Conservation (phyloP, 2,797 vertebrate genomes). For the Xenops minutus region DNA sequence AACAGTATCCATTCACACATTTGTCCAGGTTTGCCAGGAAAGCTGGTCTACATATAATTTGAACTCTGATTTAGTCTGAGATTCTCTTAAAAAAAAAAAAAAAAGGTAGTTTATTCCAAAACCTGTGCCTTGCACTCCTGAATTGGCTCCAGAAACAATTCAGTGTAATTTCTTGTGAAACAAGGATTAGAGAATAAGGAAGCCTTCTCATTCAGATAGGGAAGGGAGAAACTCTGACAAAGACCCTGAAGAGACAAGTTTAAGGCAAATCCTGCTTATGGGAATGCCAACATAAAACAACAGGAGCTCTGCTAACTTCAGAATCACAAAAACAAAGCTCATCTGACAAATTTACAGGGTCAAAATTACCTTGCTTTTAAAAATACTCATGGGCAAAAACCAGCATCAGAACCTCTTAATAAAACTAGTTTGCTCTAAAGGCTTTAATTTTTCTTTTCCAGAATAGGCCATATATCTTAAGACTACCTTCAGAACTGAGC, state of each 20-base stretch:
- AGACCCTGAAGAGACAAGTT: background rate
- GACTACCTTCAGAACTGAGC: background rate
- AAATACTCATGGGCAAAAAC: background rate
- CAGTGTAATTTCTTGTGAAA: background rate
- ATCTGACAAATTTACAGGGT: background rate
- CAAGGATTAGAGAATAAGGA: background rate
- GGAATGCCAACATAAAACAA: background rate
- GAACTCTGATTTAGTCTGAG: background rate
- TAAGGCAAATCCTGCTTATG: background rate
- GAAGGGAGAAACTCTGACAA: background rate
- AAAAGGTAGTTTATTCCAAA: background rate
- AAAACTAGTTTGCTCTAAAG: background rate
- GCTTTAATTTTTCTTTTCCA: background rate
- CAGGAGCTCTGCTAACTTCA: background rate
- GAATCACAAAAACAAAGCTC: background rate
- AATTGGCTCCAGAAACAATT: background rate
- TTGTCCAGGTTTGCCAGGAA: background rate
- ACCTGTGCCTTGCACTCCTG: background rate
- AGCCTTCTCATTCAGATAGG: background rate
- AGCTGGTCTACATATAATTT: background rate
- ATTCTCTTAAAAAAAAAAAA: background rate
- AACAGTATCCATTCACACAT: background rate
- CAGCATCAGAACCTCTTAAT: background rate
- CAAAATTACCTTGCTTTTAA: background rate
- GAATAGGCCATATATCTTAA: background rate